A percentile compares a stretch with the other conserved stretches of the same genome.
These are phyloP conservation scores for Bembecia ichneumoniformis DNA, from an alignment of 2,888 invertebrate species.

Conservation along the genomic window DNA sequence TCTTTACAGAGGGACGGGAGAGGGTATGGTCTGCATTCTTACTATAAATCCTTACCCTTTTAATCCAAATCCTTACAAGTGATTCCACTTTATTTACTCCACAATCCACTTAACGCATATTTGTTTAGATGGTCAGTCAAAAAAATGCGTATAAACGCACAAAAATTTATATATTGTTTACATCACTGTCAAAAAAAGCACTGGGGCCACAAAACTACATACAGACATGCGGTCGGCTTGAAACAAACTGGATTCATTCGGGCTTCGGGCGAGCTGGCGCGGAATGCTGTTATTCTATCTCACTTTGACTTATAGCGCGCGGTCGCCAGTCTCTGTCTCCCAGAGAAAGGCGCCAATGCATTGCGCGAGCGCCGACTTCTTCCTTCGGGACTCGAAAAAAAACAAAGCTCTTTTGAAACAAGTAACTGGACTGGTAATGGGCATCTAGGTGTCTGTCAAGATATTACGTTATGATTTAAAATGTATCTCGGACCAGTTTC, in stretches of 20 bases:
- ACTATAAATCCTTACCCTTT: slow-evolving; percentile 53
- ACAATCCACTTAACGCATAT: slow-evolving; percentile 32
- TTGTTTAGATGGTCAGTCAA: slow-evolving; percentile 34
- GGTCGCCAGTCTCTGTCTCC: slow-evolving; percentile 30
- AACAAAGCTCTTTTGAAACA: slow-evolving; percentile 64
- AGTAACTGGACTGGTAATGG: slow-evolving; percentile 43
- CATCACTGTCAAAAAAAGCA: slow-evolving; percentile 48
- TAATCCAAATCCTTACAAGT: slow-evolving; percentile 25
- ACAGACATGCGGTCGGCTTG: slow-evolving; percentile 48
- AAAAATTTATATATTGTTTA: slow-evolving; percentile 49
- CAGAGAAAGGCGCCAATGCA: slow-evolving; percentile 66
- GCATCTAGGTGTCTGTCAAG: slow-evolving; percentile 53
- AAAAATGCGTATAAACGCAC: slow-evolving; percentile 31
- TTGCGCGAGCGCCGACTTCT: slow-evolving; percentile 62
- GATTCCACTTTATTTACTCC: slow-evolving; percentile 4
- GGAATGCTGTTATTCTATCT: slow-evolving; percentile 55
- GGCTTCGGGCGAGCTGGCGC: slow-evolving; percentile 49
- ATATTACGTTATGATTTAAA: slow-evolving; percentile 46
- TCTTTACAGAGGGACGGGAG: slow-evolving; percentile 64
- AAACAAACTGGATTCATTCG: slow-evolving; percentile 63
- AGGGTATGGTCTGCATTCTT: slow-evolving; percentile 62
- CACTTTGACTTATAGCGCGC: slow-evolving; percentile 23
- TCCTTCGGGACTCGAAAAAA: slow-evolving; percentile 61
- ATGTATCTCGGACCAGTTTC: slow-evolving; percentile 8
- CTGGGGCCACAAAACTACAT: slow-evolving; percentile 21